Percentiles rank a stretch among this genome's conserved stretches.
Conservation (phyloP, 1,140 invertebrate genomes). For the Ctenoplectra terminalis region DNA sequence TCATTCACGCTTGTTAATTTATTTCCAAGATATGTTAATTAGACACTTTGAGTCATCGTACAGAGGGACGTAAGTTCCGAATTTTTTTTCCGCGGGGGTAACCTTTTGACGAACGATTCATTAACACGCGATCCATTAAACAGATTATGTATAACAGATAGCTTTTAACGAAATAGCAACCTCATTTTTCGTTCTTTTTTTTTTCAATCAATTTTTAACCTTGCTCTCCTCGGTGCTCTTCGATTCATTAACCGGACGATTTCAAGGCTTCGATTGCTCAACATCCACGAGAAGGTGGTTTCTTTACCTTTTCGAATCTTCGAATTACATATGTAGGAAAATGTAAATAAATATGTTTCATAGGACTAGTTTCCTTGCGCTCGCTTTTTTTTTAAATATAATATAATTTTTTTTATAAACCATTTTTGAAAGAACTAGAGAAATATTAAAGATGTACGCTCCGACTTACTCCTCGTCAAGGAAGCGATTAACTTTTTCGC, state of each 20-base stretch:
- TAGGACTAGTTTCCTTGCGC: too few relatives aligned
- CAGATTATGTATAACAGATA: neutral
- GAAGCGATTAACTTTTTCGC: too few relatives aligned
- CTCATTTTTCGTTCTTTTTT: too few relatives aligned
- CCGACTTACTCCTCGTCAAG: too few relatives aligned
- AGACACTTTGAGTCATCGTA: neutral
- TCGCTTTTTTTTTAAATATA: too few relatives aligned
- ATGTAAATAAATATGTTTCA: too few relatives aligned
- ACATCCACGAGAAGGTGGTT: neutral
- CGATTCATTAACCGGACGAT: neutral
- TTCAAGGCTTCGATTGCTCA: neutral
- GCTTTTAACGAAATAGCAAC: too few relatives aligned
- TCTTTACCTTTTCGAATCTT: neutral
- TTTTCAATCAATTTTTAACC: neutral
- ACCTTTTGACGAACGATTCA: neutral
- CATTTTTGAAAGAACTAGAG: too few relatives aligned
- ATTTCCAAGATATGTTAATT: slow-evolving; percentile 22
- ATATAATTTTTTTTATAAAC: too few relatives aligned
- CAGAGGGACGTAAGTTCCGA: too few relatives aligned
- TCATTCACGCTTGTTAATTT: neutral
- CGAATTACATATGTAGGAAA: too few relatives aligned
- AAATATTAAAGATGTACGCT: too few relatives aligned
- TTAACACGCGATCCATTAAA: neutral
- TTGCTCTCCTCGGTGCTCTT: neutral
- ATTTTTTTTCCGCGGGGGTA: neutral